These are phyloP conservation scores for Orbicella faveolata DNA, from an alignment of 64 coral and sea anemone species.

Conservation along the genomic window DNA sequence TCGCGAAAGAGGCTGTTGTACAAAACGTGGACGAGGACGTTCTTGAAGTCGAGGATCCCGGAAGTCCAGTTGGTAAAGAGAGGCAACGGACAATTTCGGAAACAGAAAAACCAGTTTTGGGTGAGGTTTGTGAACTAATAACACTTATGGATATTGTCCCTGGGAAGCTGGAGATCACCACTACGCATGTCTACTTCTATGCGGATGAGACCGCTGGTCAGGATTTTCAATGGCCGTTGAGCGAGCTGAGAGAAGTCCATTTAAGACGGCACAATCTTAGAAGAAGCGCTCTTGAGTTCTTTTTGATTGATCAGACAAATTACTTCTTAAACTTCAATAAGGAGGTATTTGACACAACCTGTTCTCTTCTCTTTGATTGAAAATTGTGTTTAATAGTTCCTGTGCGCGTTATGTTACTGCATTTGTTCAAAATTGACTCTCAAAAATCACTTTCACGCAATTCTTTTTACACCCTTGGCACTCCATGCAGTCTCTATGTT, in stretches of 20 bases:
- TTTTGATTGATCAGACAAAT: constrained; percentile 95
- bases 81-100: constrained; percentile 8
- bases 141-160: constrained; percentile 89
- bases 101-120: constrained; percentile 28
- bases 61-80: constrained; percentile 38
- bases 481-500: too few relatives aligned
- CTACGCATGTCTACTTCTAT: constrained; percentile 82
- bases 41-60: constrained; percentile 58
- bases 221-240: constrained; percentile 82
- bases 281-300: constrained; percentile 95
- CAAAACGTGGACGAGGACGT: constrained; percentile 66
- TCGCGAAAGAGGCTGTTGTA: constrained; percentile 79
- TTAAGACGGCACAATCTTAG: constrained; percentile 83
- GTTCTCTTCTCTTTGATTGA: background rate
- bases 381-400: too few relatives aligned
- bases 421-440: too few relatives aligned
- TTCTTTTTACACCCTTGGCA: too few relatives aligned
- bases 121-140: constrained; percentile 79
- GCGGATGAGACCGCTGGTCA: constrained; percentile 62
- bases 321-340: constrained; percentile 98
- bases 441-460: too few relatives aligned
- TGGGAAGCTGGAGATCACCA: constrained; percentile 77
- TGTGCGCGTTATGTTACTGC: too few relatives aligned
- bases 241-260: constrained; percentile 89
- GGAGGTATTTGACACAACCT: constrained; percentile 47